phyloP scores from a whole-genome alignment of 2,113 vertebrate genomes.

The Pseudonaja textilis region DNA sequence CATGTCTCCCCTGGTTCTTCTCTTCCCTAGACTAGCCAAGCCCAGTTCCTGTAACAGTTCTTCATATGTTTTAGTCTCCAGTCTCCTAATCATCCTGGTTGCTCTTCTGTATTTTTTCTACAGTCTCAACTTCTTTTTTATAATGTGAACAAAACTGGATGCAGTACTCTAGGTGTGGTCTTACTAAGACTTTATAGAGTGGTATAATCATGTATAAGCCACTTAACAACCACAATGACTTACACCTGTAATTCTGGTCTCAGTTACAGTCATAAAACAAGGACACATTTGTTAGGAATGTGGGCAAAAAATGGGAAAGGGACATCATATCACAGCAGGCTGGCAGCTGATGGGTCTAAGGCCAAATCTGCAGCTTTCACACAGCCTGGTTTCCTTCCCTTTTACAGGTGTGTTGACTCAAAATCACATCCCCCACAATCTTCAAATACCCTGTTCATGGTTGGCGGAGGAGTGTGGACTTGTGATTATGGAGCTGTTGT shows the following conservation, averaged over 20 bases:
- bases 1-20: no score
- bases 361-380: not conserved
- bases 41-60: no score
- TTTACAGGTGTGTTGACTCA: not conserved
- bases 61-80: no score
- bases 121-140: no score
- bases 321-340: rapidly evolving
- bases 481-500: not conserved
- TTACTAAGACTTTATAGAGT: no score
- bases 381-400: not conserved
- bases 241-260: not conserved
- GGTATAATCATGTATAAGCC: not conserved
- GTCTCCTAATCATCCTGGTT: no score
- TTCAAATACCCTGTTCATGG: not conserved
- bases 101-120: no score
- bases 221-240: not conserved
- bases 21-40: no score
- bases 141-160: no score
- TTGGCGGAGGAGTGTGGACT: not conserved
- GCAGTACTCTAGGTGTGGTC: no score
- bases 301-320: not conserved
- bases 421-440: not conserved
- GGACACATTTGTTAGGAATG: not conserved
- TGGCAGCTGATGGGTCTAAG: not conserved
- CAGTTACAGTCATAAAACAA: not conserved